A percentile compares a stretch with the other conserved stretches of the same genome.
phyloP scores from a whole-genome alignment of 2,797 vertebrate genomes.

The Microctenopoma stevenorrisi region DNA sequence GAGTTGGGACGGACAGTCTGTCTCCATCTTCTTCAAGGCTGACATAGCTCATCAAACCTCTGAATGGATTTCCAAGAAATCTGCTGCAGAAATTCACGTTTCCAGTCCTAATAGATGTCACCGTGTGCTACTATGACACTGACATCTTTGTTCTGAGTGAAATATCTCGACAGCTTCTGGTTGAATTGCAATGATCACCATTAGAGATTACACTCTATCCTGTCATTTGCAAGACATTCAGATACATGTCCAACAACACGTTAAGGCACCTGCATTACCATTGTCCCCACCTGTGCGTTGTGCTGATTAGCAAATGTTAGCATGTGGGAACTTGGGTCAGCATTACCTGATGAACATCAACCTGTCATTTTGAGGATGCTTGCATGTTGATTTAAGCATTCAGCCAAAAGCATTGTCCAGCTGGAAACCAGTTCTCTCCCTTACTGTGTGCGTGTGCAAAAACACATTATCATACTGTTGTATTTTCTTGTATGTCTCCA shows the following conservation, averaged over 20 bases:
- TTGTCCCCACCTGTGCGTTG: neutral
- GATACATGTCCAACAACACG: neutral
- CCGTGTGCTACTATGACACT: neutral
- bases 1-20: neutral
- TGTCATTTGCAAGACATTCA: neutral
- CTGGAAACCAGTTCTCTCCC: neutral
- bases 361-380: neutral
- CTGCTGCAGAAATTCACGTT: neutral
- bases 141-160: neutral
- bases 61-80: constrained; percentile 1
- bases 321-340: neutral
- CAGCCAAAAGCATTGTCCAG: neutral
- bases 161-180: neutral
- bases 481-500: neutral
- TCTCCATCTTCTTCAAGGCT: neutral
- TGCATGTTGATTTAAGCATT: too few relatives aligned
- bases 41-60: constrained; percentile 5
- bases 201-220: too few relatives aligned
- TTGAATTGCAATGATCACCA: neutral
- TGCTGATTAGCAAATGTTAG: neutral
- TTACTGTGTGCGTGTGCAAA: neutral
- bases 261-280: too few relatives aligned
- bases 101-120: neutral
- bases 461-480: neutral
- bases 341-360: neutral